phyloP scores from a whole-genome alignment of 2,888 invertebrate genomes.

The Andrena fulva region DNA sequence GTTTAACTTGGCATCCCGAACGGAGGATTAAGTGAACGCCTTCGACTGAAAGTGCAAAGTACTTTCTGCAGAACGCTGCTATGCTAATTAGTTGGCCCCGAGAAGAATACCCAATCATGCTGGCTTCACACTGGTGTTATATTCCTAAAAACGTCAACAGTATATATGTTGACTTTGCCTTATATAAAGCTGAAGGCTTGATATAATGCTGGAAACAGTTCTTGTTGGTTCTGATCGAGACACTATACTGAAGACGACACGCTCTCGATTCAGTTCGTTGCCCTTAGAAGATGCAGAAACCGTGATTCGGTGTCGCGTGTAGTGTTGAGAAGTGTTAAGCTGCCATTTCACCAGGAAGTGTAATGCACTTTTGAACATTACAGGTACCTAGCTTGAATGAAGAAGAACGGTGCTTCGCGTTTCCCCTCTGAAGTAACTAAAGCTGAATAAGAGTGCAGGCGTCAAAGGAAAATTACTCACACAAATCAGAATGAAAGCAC shows the following conservation, averaged over 20 bases:
- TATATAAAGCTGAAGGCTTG: not conserved
- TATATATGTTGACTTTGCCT: not conserved
- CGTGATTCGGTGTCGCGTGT: not conserved
- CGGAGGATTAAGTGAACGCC: not conserved
- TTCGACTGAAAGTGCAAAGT: not conserved
- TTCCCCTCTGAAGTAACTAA: constrained; percentile 21
- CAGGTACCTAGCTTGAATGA: constrained; percentile 31
- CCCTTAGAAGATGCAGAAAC: not conserved
- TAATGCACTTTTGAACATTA: constrained; percentile 37
- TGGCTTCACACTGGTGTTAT: not conserved
- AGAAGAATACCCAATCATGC: not conserved
- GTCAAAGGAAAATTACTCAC: constrained; percentile 45
- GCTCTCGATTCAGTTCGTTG: too few species aligned
- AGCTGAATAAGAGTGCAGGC: constrained; percentile 46
- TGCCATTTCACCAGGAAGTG: constrained; percentile 35
- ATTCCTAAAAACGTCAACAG: not conserved
- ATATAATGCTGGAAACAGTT: too few species aligned
- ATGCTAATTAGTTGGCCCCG: not conserved
- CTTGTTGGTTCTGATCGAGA: too few species aligned
- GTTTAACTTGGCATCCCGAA: not conserved
- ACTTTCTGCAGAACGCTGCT: not conserved
- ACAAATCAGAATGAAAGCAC: constrained; percentile 36
- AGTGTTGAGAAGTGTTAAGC: constrained; percentile 24
- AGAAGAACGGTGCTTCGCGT: constrained; percentile 32
- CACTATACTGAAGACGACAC: too few species aligned